Conservation (phyloP, 2,888 invertebrate species). For the Aplocera efformata region DNA sequence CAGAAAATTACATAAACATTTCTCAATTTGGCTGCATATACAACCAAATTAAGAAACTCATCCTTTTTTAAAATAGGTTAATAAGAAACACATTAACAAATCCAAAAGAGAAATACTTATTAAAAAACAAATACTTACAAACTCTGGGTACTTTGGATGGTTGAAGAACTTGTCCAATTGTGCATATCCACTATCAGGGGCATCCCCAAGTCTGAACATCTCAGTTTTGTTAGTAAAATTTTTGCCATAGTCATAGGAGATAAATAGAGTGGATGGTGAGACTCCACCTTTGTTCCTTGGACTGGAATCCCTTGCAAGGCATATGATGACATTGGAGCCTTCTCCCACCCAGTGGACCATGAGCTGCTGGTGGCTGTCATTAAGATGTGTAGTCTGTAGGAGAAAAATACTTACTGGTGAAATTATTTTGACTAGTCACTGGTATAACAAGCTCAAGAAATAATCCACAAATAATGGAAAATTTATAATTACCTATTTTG, state of each 20-base stretch:
- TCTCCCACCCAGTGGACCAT: constrained; percentile 97
- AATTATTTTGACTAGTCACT: too few relatives aligned
- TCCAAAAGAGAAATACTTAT: constrained; percentile 1
- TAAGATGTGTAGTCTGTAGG: constrained; percentile 86
- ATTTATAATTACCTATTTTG: too few relatives aligned
- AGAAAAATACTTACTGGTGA: too few relatives aligned
- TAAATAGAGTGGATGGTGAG: constrained; percentile 89
- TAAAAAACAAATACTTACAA: constrained; percentile 84
- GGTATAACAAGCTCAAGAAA: too few relatives aligned
- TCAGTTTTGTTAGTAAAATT: constrained; percentile 88
- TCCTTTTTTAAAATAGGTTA: too few relatives aligned
- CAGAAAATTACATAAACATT: too few relatives aligned
- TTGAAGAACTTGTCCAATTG: constrained; percentile 91
- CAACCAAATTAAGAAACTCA: too few relatives aligned
- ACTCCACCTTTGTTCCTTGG: constrained; percentile 74
- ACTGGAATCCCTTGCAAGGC: constrained; percentile 88
- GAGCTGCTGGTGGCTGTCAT: constrained; percentile 93
- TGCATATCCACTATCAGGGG: constrained; percentile 79
- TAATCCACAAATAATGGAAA: too few relatives aligned
- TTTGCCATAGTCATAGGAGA: constrained; percentile 93
- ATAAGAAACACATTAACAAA: too few relatives aligned
- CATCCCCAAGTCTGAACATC: constrained; percentile 80
- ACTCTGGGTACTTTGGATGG: constrained; percentile 88
- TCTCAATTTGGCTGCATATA: too few relatives aligned
- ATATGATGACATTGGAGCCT: constrained; percentile 92